Conservation (phyloP, 2,113 vertebrate species). For the Stigmatopora argus region DNA sequence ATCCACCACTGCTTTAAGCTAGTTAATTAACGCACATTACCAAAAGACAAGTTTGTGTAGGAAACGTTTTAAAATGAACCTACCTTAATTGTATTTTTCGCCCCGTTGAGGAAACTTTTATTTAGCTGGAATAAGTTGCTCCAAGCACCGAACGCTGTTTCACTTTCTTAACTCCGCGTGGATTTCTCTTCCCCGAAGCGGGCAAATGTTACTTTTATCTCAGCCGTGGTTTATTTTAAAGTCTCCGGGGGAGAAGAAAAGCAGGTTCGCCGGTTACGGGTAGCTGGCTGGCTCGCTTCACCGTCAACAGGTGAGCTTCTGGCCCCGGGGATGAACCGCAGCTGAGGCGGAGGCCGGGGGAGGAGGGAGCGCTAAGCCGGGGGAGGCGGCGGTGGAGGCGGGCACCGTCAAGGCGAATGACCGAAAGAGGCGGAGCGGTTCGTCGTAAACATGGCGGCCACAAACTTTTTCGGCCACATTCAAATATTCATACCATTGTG, state of each 20-base stretch:
- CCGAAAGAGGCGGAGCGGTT: neutral
- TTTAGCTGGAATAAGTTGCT: neutral
- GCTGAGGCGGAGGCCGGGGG: conserved; percentile 6
- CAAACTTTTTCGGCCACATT: neutral
- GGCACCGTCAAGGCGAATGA: neutral
- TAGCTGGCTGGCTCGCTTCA: conserved; percentile 11
- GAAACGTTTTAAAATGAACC: neutral
- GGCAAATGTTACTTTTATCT: neutral
- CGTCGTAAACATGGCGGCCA: neutral
- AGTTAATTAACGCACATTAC: neutral
- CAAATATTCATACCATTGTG: conserved; percentile 4
- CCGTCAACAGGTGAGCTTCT: conserved; percentile 58
- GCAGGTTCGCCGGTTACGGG: neutral
- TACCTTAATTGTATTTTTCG: neutral
- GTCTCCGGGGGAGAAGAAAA: conserved; percentile 10
- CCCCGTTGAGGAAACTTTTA: neutral
- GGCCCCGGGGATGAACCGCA: conserved; percentile 5
- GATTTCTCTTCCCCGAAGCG: neutral
- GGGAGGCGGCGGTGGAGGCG: conserved; percentile 17
- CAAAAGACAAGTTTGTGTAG: neutral
- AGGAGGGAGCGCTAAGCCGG: neutral
- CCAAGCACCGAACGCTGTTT: neutral
- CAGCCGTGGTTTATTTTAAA: conserved; percentile 1
- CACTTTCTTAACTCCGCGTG: conserved; percentile 20
- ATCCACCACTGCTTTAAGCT: neutral